Conservation (phyloP, 2,797 vertebrate species). For the Enteromius mattozi region DNA sequence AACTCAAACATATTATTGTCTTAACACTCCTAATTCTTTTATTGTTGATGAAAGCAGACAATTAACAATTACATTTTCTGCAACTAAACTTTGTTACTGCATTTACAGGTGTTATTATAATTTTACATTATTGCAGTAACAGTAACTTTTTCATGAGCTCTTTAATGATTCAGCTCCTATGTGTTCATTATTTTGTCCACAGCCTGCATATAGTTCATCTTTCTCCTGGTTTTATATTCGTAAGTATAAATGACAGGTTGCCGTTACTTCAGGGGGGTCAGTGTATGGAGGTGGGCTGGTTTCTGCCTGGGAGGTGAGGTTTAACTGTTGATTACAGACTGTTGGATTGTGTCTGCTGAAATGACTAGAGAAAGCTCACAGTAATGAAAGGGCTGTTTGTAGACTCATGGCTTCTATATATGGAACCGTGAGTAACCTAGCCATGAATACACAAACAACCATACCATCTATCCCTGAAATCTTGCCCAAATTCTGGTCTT, state of each 20-base stretch:
- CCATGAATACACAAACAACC: slow-evolving; percentile 50
- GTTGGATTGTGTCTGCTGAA: slow-evolving; percentile 61
- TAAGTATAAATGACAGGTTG: slow-evolving; percentile 15
- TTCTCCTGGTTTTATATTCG: slow-evolving; percentile 36
- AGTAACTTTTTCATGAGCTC: neutral
- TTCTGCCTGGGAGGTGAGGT: slow-evolving; percentile 65
- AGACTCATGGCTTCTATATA: slow-evolving; percentile 61
- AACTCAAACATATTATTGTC: neutral
- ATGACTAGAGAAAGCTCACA: slow-evolving; percentile 66
- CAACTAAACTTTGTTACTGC: neutral
- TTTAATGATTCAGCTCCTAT: neutral
- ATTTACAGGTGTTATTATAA: neutral
- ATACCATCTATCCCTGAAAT: slow-evolving; percentile 13
- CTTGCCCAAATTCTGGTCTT: neutral
- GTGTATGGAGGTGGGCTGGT: slow-evolving; percentile 56
- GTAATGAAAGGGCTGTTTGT: slow-evolving; percentile 65
- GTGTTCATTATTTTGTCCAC: neutral
- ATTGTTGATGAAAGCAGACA: neutral
- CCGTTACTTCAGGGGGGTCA: slow-evolving; percentile 41
- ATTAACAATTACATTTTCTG: neutral
- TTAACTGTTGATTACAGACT: slow-evolving; percentile 66
- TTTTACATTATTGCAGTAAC: neutral
- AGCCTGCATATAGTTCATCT: slow-evolving; percentile 19
- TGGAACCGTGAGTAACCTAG: slow-evolving; percentile 54
- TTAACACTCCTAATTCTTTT: too few relatives aligned